Evolutionary conservation across 2,797 vertebrate genomes (phyloP), one percentile per base, ranked within the genome.

Genomic region (Crocidura indochinensis): DNA sequence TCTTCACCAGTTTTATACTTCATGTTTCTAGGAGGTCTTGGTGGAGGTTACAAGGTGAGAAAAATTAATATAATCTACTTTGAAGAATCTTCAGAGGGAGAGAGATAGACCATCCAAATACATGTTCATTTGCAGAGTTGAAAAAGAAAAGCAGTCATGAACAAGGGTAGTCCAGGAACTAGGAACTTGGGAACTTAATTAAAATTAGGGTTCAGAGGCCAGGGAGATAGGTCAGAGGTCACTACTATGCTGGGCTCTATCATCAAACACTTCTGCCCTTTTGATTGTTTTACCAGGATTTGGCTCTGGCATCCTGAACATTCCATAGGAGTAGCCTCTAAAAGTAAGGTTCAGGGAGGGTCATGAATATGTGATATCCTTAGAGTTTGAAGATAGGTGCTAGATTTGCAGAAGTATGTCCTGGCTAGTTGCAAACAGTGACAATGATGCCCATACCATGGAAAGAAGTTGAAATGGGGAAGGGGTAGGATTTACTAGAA

Each of bases 71-170:
- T 10, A 51, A 47, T 82, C 72, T 82, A 49, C 2, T 11, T 83
- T 69, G n/a, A 15, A 0, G 9, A 38, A 71, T 31, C n/a, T 65
- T 79, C 27, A 72, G 20, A 24, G 8, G 26, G 10, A 84, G 24
- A 68, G 69, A 77, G 44, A 75, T 46, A 53, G 73, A 87, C 14
- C 19, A 51, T 79, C 83, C 74, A 71, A 71, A 80, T 69, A 64
- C 20, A 27, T 6, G 0, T 10, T 65, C 14, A 83, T 5, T 10
- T 46, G 24, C 38, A 68, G 19, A 20, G 19, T 8, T 65, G 2
- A 64, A 53, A 15, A 7, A 8, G 68, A 88, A 72, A 60, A 91
- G 26, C 6, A 10, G 10, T 51, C 14, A 15, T 51, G 51, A 51
- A 51, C 10, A 62, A 20, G 22, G 17, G 19, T 20, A 7, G 60